Evolutionary conservation across 1,140 invertebrate genomes (phyloP).

Genomic region (Aphidius gifuensis): DNA sequence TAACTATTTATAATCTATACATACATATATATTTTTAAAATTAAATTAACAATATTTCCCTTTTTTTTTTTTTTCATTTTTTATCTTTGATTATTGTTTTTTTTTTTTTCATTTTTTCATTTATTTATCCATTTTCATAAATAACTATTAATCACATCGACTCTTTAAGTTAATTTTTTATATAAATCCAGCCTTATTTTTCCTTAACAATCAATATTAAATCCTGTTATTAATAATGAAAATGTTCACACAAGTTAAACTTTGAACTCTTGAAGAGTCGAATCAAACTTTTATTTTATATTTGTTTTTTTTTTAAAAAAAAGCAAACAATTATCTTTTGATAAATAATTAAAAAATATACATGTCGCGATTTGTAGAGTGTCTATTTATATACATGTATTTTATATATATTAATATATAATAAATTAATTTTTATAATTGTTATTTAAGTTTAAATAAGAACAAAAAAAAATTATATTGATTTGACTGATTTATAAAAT

Average conservation of each 20-base stretch:
- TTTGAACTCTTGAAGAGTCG: slow-evolving; percentile 18
- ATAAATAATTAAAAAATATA: too few species aligned
- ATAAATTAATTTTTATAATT: not conserved
- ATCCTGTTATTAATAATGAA: not conserved
- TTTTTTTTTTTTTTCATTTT: slow-evolving; percentile 10
- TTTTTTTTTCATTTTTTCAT: not conserved
- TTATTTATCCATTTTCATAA: too few species aligned
- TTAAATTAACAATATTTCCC: slow-evolving; percentile 17
- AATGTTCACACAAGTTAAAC: slow-evolving; percentile 22
- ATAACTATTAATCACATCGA: not conserved
- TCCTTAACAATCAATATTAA: not conserved
- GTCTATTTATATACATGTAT: too few species aligned
- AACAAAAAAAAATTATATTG: not conserved
- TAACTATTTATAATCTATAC: slow-evolving; percentile 36
- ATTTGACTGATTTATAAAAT: not conserved
- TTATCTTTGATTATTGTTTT: not conserved
- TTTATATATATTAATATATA: too few species aligned
- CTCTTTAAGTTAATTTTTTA: slow-evolving; percentile 2
- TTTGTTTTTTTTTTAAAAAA: too few species aligned
- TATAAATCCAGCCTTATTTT: not conserved
- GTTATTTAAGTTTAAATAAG: not conserved
- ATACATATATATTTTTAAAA: slow-evolving; percentile 18
- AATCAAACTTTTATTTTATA: too few species aligned
- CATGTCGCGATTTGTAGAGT: too few species aligned
- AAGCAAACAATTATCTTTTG: not conserved